Evolutionary conservation across 2,888 invertebrate genomes (phyloP).

Genomic region (Ennomos fuscantarius): DNA sequence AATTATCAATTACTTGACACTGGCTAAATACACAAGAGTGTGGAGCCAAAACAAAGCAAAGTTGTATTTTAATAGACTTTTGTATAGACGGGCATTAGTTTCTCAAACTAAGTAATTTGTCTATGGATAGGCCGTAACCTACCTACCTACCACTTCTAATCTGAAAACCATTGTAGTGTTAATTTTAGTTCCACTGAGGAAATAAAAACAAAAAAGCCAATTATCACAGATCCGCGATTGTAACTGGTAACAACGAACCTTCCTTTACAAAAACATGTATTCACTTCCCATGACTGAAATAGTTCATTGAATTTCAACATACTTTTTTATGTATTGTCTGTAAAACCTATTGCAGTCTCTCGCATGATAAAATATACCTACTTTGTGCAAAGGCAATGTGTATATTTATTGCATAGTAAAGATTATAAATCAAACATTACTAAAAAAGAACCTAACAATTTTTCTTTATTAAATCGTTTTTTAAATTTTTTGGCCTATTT

Average conservation of each 20-base stretch:
- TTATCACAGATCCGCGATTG: slow-evolving; percentile 65
- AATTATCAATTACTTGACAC: too few relatives aligned
- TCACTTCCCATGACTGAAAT: slow-evolving; percentile 80
- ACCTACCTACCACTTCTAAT: slow-evolving; percentile 5
- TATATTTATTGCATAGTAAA: too few relatives aligned
- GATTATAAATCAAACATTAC: not conserved
- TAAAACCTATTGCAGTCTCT: slow-evolving; percentile 6
- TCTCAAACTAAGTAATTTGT: too few relatives aligned
- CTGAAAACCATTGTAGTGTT: slow-evolving; percentile 44
- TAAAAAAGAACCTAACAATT: not conserved
- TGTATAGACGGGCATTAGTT: too few relatives aligned
- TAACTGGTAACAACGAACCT: slow-evolving; percentile 56
- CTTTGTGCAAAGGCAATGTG: too few relatives aligned
- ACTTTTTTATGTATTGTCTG: slow-evolving; percentile 22
- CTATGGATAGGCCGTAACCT: too few relatives aligned
- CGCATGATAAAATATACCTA: slow-evolving; percentile 1
- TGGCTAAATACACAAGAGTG: too few relatives aligned
- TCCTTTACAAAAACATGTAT: slow-evolving; percentile 66
- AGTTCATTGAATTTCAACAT: slow-evolving; percentile 49
- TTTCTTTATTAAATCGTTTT: not conserved
- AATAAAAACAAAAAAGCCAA: slow-evolving; percentile 66
- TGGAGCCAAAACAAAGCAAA: too few relatives aligned
- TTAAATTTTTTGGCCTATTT: not conserved
- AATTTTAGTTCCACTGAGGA: slow-evolving; percentile 52
- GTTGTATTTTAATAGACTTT: too few relatives aligned